Evolutionary conservation across 23 tunicate species (phyloP).

Genomic region (Corella eumyota): DNA sequence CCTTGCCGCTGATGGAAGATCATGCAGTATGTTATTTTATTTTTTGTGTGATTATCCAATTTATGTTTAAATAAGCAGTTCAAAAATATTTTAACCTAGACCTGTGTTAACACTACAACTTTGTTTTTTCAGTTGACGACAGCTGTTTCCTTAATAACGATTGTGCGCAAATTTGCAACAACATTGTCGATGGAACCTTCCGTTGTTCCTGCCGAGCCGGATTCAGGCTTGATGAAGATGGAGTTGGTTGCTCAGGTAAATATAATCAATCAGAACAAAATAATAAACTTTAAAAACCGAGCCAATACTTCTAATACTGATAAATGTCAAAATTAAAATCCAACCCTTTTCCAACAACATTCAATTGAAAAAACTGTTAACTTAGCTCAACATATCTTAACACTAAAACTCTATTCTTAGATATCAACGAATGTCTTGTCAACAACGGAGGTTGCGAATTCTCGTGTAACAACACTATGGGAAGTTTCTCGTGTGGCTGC

Average conservation of each 20-base stretch:
- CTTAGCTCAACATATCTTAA: no score
- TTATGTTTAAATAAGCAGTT: no score
- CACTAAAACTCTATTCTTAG: constrained; percentile 5
- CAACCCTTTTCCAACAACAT: not conserved
- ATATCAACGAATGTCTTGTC: constrained; percentile 71
- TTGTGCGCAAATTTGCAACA: constrained; percentile 59
- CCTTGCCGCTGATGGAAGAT: constrained; percentile 23
- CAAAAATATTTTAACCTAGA: no score
- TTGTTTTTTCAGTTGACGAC: constrained; percentile 44
- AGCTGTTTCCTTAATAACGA: constrained; percentile 60
- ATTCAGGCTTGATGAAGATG: constrained; percentile 63
- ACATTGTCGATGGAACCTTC: constrained; percentile 57
- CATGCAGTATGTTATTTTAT: constrained; percentile 42
- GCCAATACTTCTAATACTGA: not conserved
- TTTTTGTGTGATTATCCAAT: no score
- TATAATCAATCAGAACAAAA: no score
- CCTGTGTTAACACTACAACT: no score
- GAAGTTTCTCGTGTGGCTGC: constrained; percentile 50
- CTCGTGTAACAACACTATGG: constrained; percentile 82
- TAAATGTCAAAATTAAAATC: not conserved
- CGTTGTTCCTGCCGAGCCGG: constrained; percentile 55
- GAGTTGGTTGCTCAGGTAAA: constrained; percentile 48
- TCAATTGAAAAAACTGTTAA: not conserved
- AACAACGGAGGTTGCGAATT: constrained; percentile 66
- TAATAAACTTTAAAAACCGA: not conserved